Evolutionary conservation across 2,888 invertebrate genomes (phyloP), one percentile per base, ranked within the genome.

Genomic region (Myopa testacea): DNA sequence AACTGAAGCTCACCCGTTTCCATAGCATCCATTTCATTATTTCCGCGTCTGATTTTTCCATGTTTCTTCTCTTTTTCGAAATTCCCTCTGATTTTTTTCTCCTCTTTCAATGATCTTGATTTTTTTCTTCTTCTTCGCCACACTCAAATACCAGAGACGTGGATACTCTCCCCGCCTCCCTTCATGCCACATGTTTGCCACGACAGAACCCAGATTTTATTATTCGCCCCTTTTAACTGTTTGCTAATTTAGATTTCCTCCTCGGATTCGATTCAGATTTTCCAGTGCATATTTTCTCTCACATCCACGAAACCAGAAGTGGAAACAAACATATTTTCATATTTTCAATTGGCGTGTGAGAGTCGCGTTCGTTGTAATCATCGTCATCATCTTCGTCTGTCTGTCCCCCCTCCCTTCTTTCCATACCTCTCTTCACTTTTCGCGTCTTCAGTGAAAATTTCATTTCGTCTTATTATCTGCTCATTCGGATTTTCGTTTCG

Each of bases 341-440:
- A 38, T 45, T 74, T 74, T 74, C 26, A 74, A 74, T 74, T 74
- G 65, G 63, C 74, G 74, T 74, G 74, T 65, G 74, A 74, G 50
- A 34, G 70, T 45, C 38, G 45, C 37, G 7, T 71, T 60, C 37
- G n/a, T 58, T 55, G 14, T 55, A 6, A 5, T 55, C 55, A 16
- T 55, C 14, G 50, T 50, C 10, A 50, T 50, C 14, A 50, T 60
- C 16, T 3, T 16, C 60, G 4, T 7, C 60, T 60, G 60, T 60
- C n/a, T n/a, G 16, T 16, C 55, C 10, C 40, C 14, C 38, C 38
- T 75, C 37, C 67, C 40, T 68, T 37, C 75, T 68, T 58, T 16
- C 38, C 55, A 19, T 14, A 10, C 45, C 55, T 58, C 58, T 71
- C n/a, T 19, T 38, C 4, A 52, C 34, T 37, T 52, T 6, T 10